Evolutionary conservation across 2,888 invertebrate species (phyloP), one percentile per base, ranked within the genome.

Genomic region (Lordiphosa fenestrarum): DNA sequence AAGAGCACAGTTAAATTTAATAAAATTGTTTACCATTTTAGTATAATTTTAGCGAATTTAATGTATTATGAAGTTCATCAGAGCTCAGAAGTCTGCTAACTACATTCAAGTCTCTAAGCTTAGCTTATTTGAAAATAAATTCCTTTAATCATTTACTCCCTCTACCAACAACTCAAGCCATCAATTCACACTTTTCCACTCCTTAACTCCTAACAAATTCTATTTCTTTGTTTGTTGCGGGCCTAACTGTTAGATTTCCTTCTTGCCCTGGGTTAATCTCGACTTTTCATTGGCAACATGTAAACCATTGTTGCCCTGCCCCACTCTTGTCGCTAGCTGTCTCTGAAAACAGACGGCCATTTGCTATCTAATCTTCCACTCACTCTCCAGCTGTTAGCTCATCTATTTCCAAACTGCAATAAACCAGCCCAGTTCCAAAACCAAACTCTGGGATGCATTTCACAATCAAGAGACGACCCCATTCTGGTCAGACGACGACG

Each of bases 351-450:
- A 76, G 58, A 56, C 66, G 65, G 65, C 69, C 76, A 70, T 67
- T 83, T 64, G 65, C 68, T 80, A 77, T 77, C 76, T 83, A 83
- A 77, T 77, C 84, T 75, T 47, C 54, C 75, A 78, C 75, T 83
- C 70, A 81, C 76, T 80, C 84, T 80, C 76, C 76, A 73, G 77
- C 77, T 84, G 77, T 77, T 77, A 76, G 81, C 77, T 68, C 77
- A 77, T 77, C 77, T 71, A 84, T 81, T 72, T 64, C 58, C 76
- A 62, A 65, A 75, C 59, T 83, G 75, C 83, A 76, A 83, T 82
- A 76, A 78, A 72, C 60, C 51, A 35, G 54, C 30, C 25, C 40
- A 48, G 49, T 63, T 63, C 53, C 19, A 56, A 56, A 46, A 53
- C 39, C 25, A 23, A 10, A 36, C 53, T 58, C 25, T 64, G 25